These are phyloP conservation scores for Acanthosepion esculentum DNA, from an alignment of 2,888 invertebrate genomes.

Conservation along the genomic window DNA sequence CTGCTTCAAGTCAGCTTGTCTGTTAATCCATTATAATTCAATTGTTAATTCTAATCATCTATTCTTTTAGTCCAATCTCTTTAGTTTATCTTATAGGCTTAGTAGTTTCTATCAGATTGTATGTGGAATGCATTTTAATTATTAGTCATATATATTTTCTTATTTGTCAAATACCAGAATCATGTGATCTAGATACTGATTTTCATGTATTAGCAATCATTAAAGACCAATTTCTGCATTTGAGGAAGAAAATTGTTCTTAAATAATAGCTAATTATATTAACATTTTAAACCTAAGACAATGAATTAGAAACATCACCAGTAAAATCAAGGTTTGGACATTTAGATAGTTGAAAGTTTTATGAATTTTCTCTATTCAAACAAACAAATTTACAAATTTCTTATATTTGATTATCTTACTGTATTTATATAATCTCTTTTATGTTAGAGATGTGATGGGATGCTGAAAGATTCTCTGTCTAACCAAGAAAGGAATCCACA, in stretches of 20 bases:
- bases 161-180: not conserved
- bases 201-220: not conserved
- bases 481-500: too few relatives aligned
- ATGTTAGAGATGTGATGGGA: too few relatives aligned
- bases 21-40: not conserved
- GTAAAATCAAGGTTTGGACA: too few relatives aligned
- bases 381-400: too few relatives aligned
- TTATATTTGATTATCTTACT: too few relatives aligned
- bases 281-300: too few relatives aligned
- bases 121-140: not conserved
- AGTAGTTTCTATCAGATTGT: not conserved
- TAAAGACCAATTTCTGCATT: not conserved
- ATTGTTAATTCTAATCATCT: conserved; percentile 6
- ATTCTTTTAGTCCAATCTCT: not conserved
- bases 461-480: too few relatives aligned
- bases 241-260: not conserved
- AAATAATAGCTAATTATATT: not conserved
- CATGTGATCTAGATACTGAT: not conserved
- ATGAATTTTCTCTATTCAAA: too few relatives aligned
- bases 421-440: too few relatives aligned
- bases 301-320: too few relatives aligned
- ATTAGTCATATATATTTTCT: not conserved
- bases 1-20: not conserved
- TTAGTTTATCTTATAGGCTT: not conserved
- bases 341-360: too few relatives aligned